These are phyloP conservation scores for Isurus oxyrinchus DNA, from an alignment of 2,113 vertebrate genomes.

Conservation along the genomic window DNA sequence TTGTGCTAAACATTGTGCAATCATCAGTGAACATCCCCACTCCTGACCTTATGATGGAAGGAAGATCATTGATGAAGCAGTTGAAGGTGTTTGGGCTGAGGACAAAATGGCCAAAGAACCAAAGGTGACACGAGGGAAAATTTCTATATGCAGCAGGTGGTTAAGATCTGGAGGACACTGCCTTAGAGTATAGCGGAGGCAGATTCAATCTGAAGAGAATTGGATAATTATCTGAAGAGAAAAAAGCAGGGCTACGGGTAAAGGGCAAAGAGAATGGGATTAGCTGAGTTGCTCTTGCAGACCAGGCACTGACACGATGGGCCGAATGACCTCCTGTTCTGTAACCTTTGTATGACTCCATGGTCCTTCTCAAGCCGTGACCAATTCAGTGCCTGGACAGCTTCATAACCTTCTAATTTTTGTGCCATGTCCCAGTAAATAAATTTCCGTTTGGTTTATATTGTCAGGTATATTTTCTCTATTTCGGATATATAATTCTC, in stretches of 20 bases:
- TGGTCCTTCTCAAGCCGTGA: not conserved
- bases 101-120: not conserved
- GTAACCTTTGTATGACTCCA: too few species aligned
- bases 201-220: not conserved
- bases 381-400: not conserved
- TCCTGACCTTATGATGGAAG: too few species aligned
- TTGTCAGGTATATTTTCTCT: not conserved
- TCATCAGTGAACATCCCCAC: too few species aligned
- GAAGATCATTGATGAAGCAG: too few species aligned
- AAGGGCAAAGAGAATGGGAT: not conserved
- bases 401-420: not conserved
- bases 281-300: not conserved
- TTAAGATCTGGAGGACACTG: not conserved
- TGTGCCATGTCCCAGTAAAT: not conserved
- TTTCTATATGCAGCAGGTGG: not conserved
- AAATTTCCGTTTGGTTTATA: not conserved
- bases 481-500: not conserved
- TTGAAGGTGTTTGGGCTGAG: too few species aligned
- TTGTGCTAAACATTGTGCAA: too few species aligned
- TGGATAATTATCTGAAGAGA: too few species aligned
- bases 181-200: too few species aligned
- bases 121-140: not conserved
- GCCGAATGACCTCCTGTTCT: not conserved
- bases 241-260: not conserved
- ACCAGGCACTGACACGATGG: not conserved